Conservation (phyloP, 1,140 invertebrate genomes). For the Panonychus citri region DNA sequence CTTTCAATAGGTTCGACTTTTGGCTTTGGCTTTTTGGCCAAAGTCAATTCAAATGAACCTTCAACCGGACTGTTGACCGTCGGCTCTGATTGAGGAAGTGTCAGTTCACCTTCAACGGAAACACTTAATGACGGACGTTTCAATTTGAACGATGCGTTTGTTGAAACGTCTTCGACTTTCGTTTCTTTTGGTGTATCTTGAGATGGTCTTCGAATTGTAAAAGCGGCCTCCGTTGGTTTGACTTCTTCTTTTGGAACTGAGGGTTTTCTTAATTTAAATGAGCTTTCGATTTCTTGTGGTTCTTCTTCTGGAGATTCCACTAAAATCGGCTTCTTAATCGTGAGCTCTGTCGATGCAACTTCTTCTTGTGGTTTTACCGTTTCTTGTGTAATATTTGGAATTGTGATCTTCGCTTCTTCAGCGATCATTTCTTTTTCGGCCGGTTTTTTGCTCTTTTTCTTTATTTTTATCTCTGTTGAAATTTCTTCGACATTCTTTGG, state of each 20-base stretch:
- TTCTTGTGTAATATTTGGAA: background rate
- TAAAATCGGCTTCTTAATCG: background rate
- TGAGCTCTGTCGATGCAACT: background rate
- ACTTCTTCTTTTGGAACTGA: background rate
- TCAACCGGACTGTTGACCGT: background rate
- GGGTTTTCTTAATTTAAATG: background rate
- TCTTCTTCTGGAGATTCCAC: background rate
- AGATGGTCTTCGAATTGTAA: background rate
- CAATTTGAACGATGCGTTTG: background rate
- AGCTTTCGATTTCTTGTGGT: background rate
- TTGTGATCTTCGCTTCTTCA: background rate
- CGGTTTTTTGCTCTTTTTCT: slow-evolving; percentile 8
- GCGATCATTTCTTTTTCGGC: background rate
- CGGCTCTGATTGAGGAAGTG: background rate
- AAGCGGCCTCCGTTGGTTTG: background rate
- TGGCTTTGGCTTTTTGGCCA: background rate
- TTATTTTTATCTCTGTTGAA: slow-evolving; percentile 9
- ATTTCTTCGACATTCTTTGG: slow-evolving; percentile 9
- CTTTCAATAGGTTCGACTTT: background rate
- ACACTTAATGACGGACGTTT: background rate
- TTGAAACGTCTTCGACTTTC: background rate
- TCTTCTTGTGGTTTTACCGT: background rate
- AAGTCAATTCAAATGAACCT: background rate
- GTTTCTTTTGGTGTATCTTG: background rate
- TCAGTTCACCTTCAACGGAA: background rate